A percentile compares a stretch with the other conserved stretches of the same genome.
These are phyloP conservation scores for Chrysolina americana DNA, from an alignment of 2,888 invertebrate species.

Conservation along the genomic window DNA sequence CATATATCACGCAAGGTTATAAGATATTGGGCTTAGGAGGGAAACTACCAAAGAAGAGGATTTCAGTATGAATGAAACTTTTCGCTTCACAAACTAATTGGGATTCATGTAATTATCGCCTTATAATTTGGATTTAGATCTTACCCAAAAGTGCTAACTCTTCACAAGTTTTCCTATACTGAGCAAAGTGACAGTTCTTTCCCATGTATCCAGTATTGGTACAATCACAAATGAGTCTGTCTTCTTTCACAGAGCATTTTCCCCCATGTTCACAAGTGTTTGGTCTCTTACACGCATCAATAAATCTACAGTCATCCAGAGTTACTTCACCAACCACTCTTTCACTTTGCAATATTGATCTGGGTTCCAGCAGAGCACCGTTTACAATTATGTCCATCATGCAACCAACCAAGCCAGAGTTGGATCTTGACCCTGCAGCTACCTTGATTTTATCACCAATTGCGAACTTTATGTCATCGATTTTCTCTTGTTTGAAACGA, in stretches of 20 bases:
- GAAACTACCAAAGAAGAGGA: too few relatives aligned
- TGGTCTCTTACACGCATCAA: slow-evolving; percentile 90
- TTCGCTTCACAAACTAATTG: neutral
- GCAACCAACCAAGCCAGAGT: slow-evolving; percentile 89
- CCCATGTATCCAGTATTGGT: slow-evolving; percentile 92
- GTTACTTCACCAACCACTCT: slow-evolving; percentile 91
- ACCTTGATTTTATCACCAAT: slow-evolving; percentile 72
- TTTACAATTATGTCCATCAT: slow-evolving; percentile 92
- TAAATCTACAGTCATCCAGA: slow-evolving; percentile 89
- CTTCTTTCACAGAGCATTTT: slow-evolving; percentile 90
- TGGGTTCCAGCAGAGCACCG: slow-evolving; percentile 84
- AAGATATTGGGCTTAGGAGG: too few relatives aligned
- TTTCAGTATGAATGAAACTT: too few relatives aligned
- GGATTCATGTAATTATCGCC: neutral
- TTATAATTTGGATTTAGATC: slow-evolving; percentile 1
- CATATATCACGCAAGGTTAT: too few relatives aligned
- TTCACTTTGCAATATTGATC: slow-evolving; percentile 84
- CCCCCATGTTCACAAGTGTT: slow-evolving; percentile 95
- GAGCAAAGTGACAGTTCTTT: slow-evolving; percentile 94
- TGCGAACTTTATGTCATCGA: slow-evolving; percentile 66
- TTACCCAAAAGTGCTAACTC: slow-evolving; percentile 85
- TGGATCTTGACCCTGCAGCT: slow-evolving; percentile 84
- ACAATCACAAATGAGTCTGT: slow-evolving; percentile 91
- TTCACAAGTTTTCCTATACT: slow-evolving; percentile 92
- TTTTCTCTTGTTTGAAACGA: slow-evolving; percentile 77